phyloP scores from a whole-genome alignment of 2,888 invertebrate genomes.

The Camptogramma bilineatum region DNA sequence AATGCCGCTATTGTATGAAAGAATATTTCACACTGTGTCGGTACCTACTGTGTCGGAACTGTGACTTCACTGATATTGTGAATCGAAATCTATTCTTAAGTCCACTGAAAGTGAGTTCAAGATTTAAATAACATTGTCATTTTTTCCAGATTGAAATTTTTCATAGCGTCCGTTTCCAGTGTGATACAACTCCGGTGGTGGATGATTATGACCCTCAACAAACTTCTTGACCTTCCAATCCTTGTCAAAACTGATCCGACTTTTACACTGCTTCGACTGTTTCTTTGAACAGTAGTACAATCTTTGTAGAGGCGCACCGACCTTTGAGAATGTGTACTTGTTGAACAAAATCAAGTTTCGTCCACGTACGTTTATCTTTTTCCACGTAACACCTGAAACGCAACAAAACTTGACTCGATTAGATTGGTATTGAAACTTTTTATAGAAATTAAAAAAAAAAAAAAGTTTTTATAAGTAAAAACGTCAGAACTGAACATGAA shows the following conservation, averaged over 20 bases:
- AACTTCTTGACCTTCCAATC: slow-evolving; percentile 34
- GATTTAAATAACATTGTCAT: too few relatives aligned
- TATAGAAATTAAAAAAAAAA: too few relatives aligned
- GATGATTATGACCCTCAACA: slow-evolving; percentile 53
- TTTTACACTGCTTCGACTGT: slow-evolving; percentile 4
- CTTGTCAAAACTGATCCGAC: slow-evolving; percentile 39
- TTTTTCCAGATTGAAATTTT: too few relatives aligned
- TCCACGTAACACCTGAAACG: slow-evolving; percentile 2
- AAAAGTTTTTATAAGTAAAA: too few relatives aligned
- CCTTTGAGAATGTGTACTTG: slow-evolving; percentile 28
- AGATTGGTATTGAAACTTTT: too few relatives aligned
- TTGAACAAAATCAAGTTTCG: slow-evolving; percentile 21
- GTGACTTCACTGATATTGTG: too few relatives aligned
- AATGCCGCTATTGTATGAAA: too few relatives aligned
- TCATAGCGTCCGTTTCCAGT: slow-evolving; percentile 7
- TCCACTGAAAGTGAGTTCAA: too few relatives aligned
- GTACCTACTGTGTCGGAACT: too few relatives aligned
- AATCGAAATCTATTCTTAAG: too few relatives aligned
- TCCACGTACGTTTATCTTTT: slow-evolving; percentile 15
- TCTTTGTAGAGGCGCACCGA: slow-evolving; percentile 5
- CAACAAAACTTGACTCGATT: neutral
- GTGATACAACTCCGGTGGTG: slow-evolving; percentile 30
- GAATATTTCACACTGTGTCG: too few relatives aligned
- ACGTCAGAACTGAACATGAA: too few relatives aligned
- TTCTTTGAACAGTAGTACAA: slow-evolving; percentile 24